A percentile compares a stretch with the other conserved stretches of the same genome.
These are phyloP conservation scores for Melinaea marsaeus DNA, from an alignment of 2,888 invertebrate genomes.

Conservation along the genomic window DNA sequence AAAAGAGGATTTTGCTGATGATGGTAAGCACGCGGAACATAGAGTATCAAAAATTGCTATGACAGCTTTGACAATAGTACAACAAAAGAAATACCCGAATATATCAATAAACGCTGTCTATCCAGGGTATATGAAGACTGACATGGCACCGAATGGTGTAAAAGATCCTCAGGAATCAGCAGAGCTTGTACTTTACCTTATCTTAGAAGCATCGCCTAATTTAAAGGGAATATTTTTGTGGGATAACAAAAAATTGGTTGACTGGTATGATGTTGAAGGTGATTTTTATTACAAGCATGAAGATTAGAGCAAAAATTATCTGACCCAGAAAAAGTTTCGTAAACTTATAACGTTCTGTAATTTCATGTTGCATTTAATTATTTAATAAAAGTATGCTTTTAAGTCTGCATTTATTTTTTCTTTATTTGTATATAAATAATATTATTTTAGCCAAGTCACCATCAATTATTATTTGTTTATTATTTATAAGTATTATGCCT, in stretches of 20 bases:
- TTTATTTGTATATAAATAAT: no score
- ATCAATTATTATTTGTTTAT: no score
- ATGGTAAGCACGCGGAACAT: constrained; percentile 67
- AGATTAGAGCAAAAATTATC: constrained; percentile 7
- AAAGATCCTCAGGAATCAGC: constrained; percentile 79
- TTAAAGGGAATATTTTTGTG: constrained; percentile 83
- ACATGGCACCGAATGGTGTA: constrained; percentile 72
- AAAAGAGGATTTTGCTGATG: constrained; percentile 63
- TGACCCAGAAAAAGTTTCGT: not conserved
- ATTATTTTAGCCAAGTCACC: no score
- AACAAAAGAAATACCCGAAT: constrained; percentile 56
- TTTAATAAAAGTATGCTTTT: no score
- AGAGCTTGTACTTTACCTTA: constrained; percentile 77
- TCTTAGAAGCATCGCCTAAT: constrained; percentile 78
- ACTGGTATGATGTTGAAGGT: constrained; percentile 76
- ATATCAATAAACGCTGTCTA: constrained; percentile 65
- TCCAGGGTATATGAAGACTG: constrained; percentile 62
- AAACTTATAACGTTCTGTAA: no score
- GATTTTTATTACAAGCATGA: constrained; percentile 53
- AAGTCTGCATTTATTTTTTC: no score
- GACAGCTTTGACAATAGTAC: constrained; percentile 62
- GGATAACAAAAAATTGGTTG: constrained; percentile 76
- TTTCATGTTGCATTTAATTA: no score
- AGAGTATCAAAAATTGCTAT: constrained; percentile 66
- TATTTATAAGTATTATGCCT: no score